phyloP scores from a whole-genome alignment of 2,888 invertebrate genomes.

The Acanthosoma haemorrhoidale region DNA sequence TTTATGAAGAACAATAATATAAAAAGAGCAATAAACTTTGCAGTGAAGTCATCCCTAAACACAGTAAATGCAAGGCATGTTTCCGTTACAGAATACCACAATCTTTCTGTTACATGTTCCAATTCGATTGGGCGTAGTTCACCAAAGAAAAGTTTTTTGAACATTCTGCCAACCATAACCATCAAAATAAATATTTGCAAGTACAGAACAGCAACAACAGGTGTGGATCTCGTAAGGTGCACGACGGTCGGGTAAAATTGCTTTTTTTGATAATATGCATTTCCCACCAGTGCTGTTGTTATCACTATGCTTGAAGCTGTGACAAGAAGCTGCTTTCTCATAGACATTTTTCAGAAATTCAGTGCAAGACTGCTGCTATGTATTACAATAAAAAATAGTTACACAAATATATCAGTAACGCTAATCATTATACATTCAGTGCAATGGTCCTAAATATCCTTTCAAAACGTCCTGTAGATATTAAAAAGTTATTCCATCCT shows the following conservation, averaged over 20 bases:
- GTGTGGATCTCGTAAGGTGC: conserved; percentile 97
- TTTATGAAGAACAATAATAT: conserved; percentile 92
- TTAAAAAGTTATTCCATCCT: no score
- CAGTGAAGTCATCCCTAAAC: conserved; percentile 97
- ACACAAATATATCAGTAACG: no score
- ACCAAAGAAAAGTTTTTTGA: conserved; percentile 92
- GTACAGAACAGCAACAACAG: conserved; percentile 97
- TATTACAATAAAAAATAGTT: no score
- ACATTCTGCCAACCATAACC: conserved; percentile 82
- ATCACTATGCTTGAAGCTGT: conserved; percentile 75
- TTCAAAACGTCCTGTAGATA: no score
- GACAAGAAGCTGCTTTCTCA: conserved; percentile 67
- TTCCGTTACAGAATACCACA: conserved; percentile 99
- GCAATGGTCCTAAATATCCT: no score
- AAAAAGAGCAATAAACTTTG: conserved; percentile 94
- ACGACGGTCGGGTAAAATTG: conserved; percentile 99
- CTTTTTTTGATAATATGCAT: conserved; percentile 97
- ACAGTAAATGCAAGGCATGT: conserved; percentile 98
- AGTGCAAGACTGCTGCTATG: no score
- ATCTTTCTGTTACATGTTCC: conserved; percentile 88
- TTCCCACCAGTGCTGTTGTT: conserved; percentile 79
- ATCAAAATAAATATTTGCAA: conserved; percentile 92
- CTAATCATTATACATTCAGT: no score
- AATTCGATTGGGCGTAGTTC: conserved; percentile 91
- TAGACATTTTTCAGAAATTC: no score